Base-by-base conservation (phyloP, 1,140 invertebrate genomes). In the Triops longicaudatus region DNA sequence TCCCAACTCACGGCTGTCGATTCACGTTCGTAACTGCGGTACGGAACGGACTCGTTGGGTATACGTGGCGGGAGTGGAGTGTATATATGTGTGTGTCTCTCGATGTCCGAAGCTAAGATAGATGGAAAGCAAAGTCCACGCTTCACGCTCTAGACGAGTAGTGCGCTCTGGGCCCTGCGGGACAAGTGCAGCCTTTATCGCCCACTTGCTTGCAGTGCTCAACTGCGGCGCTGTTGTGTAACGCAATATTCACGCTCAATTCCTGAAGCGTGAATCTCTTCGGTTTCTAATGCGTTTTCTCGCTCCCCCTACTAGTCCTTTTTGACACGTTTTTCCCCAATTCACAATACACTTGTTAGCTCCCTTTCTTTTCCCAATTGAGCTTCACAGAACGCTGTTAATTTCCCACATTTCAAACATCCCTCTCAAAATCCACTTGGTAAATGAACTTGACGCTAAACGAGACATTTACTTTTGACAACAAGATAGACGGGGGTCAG, bases 111-210 rank as follows among this genome's bases (percentile, higher is more conserved):
- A 22, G 50, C 50, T 14, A 63, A 63, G 50, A 63, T 63, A 63
- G 50, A 63, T 63, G 50, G 50, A 63, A 63, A 63, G 50, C 50
- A 63, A 63, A 63, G 50, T 63, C 50, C 50, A 63, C 50, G 50
- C 50, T 63, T 63, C 50, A 63, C 50, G 50, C 50, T 63, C 50
- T 17, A 9, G 22, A n/a, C 50, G 50, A 63, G 50, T 63, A 63
- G 50, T 63, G 50, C 50, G 50, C 50, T 63, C 50, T 14, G 50
- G 31, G 50, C 50, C 50, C 50, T 14, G 50, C 50, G 50, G 50
- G 50, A 63, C 50, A 63, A 63, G 50, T 63, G 50, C 50, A 63
- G 50, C 50, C n/a, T 63, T 63, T 63, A 63, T 63, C 50, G n/a
- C 50, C 50, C 50, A 63, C 50, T 63, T 63, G 50, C 50, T 63